Percentiles rank a stretch among this genome's conserved stretches.
Evolutionary conservation across 2,888 invertebrate species (phyloP).

Genomic region (Epinotia brunnichana): DNA sequence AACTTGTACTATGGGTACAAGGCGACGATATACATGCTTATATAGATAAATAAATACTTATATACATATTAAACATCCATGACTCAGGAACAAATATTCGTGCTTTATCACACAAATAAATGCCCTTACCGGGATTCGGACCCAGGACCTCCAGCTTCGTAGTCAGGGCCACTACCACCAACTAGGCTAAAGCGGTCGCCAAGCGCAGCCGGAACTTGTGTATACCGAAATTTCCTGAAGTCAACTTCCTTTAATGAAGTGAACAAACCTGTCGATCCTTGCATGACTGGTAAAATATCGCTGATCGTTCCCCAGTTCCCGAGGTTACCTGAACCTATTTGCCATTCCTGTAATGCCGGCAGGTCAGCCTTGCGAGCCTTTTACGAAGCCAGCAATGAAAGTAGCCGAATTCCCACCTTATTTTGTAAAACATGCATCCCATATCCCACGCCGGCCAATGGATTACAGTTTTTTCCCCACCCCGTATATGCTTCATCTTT

Average conservation of each 20-base stretch:
- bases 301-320: constrained; percentile 13
- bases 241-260: constrained; percentile 9
- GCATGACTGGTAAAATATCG: constrained; percentile 13
- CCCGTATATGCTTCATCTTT: constrained; percentile 8
- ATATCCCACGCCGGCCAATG: not conserved
- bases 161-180: too few relatives aligned
- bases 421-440: constrained; percentile 12
- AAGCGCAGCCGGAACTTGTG: constrained; percentile 1
- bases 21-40: too few relatives aligned
- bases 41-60: too few relatives aligned
- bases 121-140: too few relatives aligned
- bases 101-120: too few relatives aligned
- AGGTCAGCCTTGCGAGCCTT: constrained; percentile 25
- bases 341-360: constrained; percentile 1
- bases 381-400: not conserved
- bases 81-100: too few relatives aligned
- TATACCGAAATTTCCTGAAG: constrained; percentile 8
- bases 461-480: not conserved
- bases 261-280: constrained; percentile 28
- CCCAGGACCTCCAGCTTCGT: too few relatives aligned
- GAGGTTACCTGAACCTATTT: constrained; percentile 3
- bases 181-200: too few relatives aligned
- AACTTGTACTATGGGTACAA: too few relatives aligned
- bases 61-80: too few relatives aligned
- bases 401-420: constrained; percentile 20